Percentiles rank a stretch among this genome's conserved stretches.
phyloP scores from a whole-genome alignment of 2,113 vertebrate species.

The Saguinus midas region DNA sequence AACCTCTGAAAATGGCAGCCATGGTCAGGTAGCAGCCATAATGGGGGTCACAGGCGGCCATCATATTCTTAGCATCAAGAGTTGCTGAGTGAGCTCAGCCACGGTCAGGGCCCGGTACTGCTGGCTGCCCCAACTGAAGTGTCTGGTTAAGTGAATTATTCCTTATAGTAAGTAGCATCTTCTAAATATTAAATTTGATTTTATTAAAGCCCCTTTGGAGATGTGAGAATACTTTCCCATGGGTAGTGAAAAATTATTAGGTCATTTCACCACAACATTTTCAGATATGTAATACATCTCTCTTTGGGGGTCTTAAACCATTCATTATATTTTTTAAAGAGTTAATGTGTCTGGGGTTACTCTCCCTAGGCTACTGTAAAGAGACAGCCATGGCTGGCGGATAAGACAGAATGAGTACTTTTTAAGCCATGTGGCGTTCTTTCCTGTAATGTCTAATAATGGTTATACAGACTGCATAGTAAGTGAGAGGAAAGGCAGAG shows the following conservation, averaged over 20 bases:
- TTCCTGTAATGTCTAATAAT: background rate
- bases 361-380: background rate
- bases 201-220: background rate
- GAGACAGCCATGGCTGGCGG: background rate
- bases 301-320: background rate
- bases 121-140: too few relatives aligned
- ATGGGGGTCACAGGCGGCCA: too few relatives aligned
- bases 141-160: background rate
- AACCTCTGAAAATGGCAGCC: too few relatives aligned
- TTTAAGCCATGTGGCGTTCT: background rate
- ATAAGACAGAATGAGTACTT: background rate
- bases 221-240: background rate
- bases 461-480: slow-evolving; percentile 43
- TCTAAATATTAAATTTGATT: background rate
- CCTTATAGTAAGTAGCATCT: background rate
- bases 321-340: background rate
- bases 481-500: slow-evolving; percentile 31
- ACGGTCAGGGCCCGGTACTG: too few relatives aligned
- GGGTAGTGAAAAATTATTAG: background rate
- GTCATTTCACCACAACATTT: background rate
- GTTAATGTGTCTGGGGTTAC: background rate
- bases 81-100: too few relatives aligned
- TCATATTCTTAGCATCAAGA: too few relatives aligned
- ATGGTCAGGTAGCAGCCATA: too few relatives aligned
- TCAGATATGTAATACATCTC: background rate